Evolutionary conservation across 2,888 invertebrate species (phyloP).

Genomic region (Eilema caniola): DNA sequence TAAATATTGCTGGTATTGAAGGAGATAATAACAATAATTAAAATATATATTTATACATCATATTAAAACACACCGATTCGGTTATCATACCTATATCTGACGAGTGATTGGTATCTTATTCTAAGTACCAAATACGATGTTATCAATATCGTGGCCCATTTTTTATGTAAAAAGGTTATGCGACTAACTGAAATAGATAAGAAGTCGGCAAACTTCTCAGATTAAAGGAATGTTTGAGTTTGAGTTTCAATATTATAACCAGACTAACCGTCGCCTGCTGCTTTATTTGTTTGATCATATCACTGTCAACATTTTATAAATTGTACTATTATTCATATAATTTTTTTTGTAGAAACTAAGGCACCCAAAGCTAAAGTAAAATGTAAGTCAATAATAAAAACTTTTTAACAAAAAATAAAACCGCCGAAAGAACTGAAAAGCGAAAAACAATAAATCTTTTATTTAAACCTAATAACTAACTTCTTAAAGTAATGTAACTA

Average conservation of each 20-base stretch:
- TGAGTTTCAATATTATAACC: constrained; percentile 11
- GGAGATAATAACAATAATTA: neutral
- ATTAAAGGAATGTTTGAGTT: constrained; percentile 12
- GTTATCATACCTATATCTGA: constrained; percentile 4
- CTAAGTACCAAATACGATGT: constrained; percentile 18
- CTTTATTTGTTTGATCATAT: neutral
- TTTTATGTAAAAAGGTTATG: constrained; percentile 10
- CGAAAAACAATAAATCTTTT: too few species aligned
- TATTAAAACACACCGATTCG: constrained; percentile 11
- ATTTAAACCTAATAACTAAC: too few species aligned
- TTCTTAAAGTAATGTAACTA: too few species aligned
- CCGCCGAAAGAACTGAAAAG: too few species aligned
- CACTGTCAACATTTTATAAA: neutral
- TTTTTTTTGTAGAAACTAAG: too few species aligned
- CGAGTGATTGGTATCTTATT: constrained; percentile 8
- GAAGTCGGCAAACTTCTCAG: constrained; percentile 21
- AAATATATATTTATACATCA: neutral
- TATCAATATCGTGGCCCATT: constrained; percentile 19
- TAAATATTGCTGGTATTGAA: neutral
- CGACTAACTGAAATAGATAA: constrained; percentile 16
- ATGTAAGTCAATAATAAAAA: neutral
- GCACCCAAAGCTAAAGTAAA: neutral
- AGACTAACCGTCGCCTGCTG: constrained; percentile 20
- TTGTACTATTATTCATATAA: too few species aligned
- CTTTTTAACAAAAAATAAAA: too few species aligned